Evolutionary conservation across 2,113 vertebrate species (phyloP), one percentile per base, ranked within the genome.

Genomic region (Urocynchramus pylzowi): DNA sequence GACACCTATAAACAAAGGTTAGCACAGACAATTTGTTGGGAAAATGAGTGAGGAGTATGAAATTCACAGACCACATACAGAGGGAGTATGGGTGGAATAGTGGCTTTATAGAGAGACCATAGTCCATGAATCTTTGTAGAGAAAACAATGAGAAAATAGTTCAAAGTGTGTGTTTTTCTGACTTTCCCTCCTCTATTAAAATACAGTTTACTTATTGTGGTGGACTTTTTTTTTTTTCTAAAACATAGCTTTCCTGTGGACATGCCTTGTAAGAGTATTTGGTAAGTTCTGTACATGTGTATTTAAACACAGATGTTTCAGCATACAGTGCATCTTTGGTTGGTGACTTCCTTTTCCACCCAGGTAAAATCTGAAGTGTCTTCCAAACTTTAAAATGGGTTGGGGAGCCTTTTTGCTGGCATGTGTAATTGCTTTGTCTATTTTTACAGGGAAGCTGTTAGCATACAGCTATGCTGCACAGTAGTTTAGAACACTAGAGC

Each of bases 1-100:
- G 90, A 80, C 93, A 93, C 61, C 41, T 93, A 96, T 89, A 92
- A 96, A 71, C 75, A 95, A 88, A 95, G 92, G 78, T 93, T 93
- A 96, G 68, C 7, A 18, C 68, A 91, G 94, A 90, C 60, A 88
- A 93, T 92, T 94, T 82, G 52, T 86, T 81, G 63, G 68, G 37
- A 88, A 87, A 90, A 45, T 4, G 5, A 89, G 70, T 79, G 75
- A 80, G 1, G 4, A 63, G 45, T 73, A 68, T 79, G 89, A 89
- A 87, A 84, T 92, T 88, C 83, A 39, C 47, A 83, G 86, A 52
- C 12, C 2, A 7, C 68, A 30, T 20, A 33, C 0, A 8, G 74
- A 88, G 18, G 12, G 10, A 45, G 12, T 59, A 73, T 68, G 69
- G n/a, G 20, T 31, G 53, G 67, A 93, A 73, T 8, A 82, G 50